Evolutionary conservation across 2,797 vertebrate species (phyloP).

Genomic region (Tiaroga cobitis): DNA sequence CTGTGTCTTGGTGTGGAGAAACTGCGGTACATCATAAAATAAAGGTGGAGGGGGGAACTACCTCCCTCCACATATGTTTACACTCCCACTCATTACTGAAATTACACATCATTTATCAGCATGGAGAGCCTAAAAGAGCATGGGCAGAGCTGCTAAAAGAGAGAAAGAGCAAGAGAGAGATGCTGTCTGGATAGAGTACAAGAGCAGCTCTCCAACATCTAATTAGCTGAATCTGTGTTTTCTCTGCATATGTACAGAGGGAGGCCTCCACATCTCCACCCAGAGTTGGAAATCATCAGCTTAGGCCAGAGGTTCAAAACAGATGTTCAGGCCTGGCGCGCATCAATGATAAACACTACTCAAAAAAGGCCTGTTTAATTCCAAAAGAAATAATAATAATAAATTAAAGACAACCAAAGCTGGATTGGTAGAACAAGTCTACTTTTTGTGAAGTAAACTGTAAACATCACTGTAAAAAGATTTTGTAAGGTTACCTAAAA

Average conservation of each 20-base stretch:
- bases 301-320: conserved; percentile 39
- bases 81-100: conserved; percentile 66
- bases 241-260: conserved; percentile 29
- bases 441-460: not conserved
- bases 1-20: conserved; percentile 8
- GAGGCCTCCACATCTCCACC: conserved; percentile 41
- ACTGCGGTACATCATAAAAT: conserved; percentile 21
- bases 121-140: conserved; percentile 53
- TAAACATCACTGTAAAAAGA: not conserved
- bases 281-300: conserved; percentile 43
- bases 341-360: not conserved
- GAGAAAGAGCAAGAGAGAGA: conserved; percentile 29
- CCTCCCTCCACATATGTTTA: conserved; percentile 60
- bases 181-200: conserved; percentile 11
- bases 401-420: not conserved
- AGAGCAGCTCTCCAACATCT: conserved; percentile 46
- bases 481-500: not conserved
- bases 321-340: not conserved
- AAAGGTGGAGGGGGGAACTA: conserved; percentile 36
- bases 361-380: not conserved
- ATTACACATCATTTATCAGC: conserved; percentile 66
- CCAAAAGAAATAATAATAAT: too few relatives aligned
- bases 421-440: not conserved
- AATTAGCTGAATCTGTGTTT: conserved; percentile 57
- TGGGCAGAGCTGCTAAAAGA: conserved; percentile 41